Percentiles rank a stretch among this genome's conserved stretches.
Conservation (phyloP, 2,888 invertebrate species). For the Nemurella pictetii region DNA sequence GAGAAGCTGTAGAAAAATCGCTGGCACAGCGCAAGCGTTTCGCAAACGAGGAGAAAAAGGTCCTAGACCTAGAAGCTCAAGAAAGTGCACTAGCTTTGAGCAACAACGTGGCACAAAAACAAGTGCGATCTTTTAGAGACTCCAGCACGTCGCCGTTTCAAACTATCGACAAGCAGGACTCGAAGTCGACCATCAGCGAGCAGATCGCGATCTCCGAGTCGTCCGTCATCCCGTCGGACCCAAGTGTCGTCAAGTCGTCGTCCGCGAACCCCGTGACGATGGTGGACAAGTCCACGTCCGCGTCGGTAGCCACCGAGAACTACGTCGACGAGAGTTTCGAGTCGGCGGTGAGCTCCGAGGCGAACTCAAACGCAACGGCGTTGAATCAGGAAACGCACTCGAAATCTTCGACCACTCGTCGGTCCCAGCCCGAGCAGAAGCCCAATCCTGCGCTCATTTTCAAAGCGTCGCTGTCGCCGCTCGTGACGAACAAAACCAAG, state of each 20-base stretch:
- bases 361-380: constrained; percentile 11
- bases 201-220: neutral
- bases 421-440: constrained; percentile 20
- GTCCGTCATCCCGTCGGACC: neutral
- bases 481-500: constrained; percentile 38
- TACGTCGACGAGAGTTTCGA: constrained; percentile 40
- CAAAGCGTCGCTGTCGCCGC: constrained; percentile 46
- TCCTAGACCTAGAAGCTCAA: neutral
- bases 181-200: constrained; percentile 24
- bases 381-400: neutral
- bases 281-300: constrained; percentile 20
- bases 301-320: neutral
- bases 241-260: neutral
- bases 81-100: neutral
- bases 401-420: neutral
- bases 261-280: neutral
- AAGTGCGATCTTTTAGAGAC: constrained; percentile 4
- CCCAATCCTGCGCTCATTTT: constrained; percentile 40
- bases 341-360: constrained; percentile 37
- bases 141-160: constrained; percentile 32
- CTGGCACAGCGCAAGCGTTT: constrained; percentile 5
- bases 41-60: neutral
- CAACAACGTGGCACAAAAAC: neutral
- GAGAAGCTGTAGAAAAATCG: constrained; percentile 8
- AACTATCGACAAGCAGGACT: neutral